Conservation (phyloP, 1,140 invertebrate species). For the Scaptomyza graminum region DNA sequence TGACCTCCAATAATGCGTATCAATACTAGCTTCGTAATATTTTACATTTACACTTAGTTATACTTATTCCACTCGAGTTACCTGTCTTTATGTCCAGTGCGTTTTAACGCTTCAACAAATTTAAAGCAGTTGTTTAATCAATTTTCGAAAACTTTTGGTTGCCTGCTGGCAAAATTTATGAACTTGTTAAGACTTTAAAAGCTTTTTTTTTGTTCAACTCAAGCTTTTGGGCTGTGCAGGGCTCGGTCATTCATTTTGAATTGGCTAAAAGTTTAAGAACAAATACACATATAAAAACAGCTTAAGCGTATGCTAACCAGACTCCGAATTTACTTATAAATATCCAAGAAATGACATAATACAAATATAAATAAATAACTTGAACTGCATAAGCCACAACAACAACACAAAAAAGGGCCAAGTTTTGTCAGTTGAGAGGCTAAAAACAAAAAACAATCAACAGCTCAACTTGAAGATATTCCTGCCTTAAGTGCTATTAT, state of each 20-base stretch:
- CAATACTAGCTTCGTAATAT: neutral
- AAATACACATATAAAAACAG: conserved; percentile 29
- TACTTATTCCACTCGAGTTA: conserved; percentile 27
- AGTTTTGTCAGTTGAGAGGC: conserved; percentile 45
- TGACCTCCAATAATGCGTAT: conserved; percentile 7
- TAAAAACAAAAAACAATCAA: conserved; percentile 17
- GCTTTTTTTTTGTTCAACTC: conserved; percentile 60
- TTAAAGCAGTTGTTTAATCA: conserved; percentile 37
- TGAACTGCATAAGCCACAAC: conserved; percentile 42
- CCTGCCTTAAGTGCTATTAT: neutral
- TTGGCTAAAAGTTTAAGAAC: conserved; percentile 60
- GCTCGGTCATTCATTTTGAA: conserved; percentile 64
- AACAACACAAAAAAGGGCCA: conserved; percentile 37
- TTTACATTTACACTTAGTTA: neutral
- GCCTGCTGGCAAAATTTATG: conserved; percentile 33
- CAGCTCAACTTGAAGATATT: neutral
- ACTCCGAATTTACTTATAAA: conserved; percentile 72
- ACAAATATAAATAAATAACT: conserved; percentile 26
- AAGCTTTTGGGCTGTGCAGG: conserved; percentile 13
- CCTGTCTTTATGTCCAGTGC: conserved; percentile 9
- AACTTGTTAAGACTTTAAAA: conserved; percentile 72
- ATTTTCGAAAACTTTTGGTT: conserved; percentile 28
- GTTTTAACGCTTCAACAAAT: conserved; percentile 20
- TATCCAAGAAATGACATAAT: conserved; percentile 73
- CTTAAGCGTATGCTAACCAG: conserved; percentile 62